Evolutionary conservation across 2,797 vertebrate genomes (phyloP), one percentile per base, ranked within the genome.

Genomic region (Myripristis jacobus): DNA sequence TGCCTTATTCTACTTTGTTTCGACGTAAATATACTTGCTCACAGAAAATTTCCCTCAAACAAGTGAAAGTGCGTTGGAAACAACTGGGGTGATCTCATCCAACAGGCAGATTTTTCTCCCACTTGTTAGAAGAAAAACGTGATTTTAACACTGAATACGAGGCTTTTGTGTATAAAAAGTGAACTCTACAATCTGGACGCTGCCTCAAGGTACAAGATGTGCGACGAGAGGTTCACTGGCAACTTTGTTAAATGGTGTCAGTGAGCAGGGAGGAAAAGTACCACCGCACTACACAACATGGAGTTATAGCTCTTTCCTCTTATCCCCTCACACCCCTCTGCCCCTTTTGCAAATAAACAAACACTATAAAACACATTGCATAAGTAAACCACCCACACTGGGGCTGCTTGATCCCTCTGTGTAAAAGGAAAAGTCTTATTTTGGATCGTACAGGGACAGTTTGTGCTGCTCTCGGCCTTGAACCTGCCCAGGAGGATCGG

Each of bases 261-360:
- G 21, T 13, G 38, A 41, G 38, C 13, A 43, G 41, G 38, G 41
- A 82, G 81, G 80, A 84, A 88, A 88, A 86, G 51, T 75, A 77
- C 79, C 7, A 1, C 67, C 0, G 1, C 13, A 54, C 61, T 36
- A 27, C 24, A 48, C 47, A 54, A 22, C 31, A 13, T 54, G 25
- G 3, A 22, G 53, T 22, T 41, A 2, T 36, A 25, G 11, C 10
- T 34, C 29, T 47, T 41, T 13, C 24, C 73, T 67, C 75, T 59
- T 27, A 60, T 70, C 58, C 36, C 15, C 3, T 76, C 71, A 54
- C 38, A 0, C 72, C 79, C 54, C 25, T 44, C 55, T 75, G 80
- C 70, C 73, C 53, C 77, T 44, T 18, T 29, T 64, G 60, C 79
- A 83, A 77, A 79, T 80, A 88, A 88, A 88, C 84, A 82, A 78